Base-by-base conservation (phyloP, 2,113 vertebrate species). In the Marmota flaviventris region DNA sequence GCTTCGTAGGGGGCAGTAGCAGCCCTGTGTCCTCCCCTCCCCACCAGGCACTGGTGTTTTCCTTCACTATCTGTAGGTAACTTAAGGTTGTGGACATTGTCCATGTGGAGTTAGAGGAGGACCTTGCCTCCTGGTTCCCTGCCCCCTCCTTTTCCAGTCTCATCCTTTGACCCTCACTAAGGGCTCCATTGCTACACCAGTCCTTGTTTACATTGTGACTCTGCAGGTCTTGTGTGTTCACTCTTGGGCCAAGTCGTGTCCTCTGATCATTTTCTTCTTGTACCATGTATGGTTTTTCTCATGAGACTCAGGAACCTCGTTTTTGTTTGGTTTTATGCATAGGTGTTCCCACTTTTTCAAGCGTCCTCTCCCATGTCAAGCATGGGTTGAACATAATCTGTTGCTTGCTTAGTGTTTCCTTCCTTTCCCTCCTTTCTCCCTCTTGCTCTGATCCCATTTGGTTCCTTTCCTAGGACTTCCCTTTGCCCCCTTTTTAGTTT, bases 1-100 rank as follows among this genome's bases (percentile, higher is more conserved):
- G 48, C 1, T 0, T 24, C 0, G 0, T 1, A 51, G 39, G 18
- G 18, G 13, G 14, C 42, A 13, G 1, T 5, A 5, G 25, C 16
- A 32, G 24, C 12, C 65, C 79, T 65, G 25, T 58, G 32, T 8
- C 29, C 7, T 39, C 27, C 39, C 53, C 22, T 4, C 8, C 12
- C 12, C 2, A 11, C 67, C n/a, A 32, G 4, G 4, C 22, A 12
- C 51, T 2, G 24, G 13, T 34, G 17, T n/a, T 34, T 48, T 16
- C 48, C 83, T 8, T 1, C 37, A 25, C 39, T 4, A 72, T 42
- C 2, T 42, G 37, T 39, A 53, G 83, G 20, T 24, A 24, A n/a
- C 20, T 69, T 48, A 53, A 42, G 53, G 32, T 8, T 72, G 16
- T 18, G 48, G 53, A 12, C 37, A 0, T 24, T 1, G 24, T 34